phyloP scores from a whole-genome alignment of 2,888 invertebrate genomes.

The Lycocerus yunnanus region DNA sequence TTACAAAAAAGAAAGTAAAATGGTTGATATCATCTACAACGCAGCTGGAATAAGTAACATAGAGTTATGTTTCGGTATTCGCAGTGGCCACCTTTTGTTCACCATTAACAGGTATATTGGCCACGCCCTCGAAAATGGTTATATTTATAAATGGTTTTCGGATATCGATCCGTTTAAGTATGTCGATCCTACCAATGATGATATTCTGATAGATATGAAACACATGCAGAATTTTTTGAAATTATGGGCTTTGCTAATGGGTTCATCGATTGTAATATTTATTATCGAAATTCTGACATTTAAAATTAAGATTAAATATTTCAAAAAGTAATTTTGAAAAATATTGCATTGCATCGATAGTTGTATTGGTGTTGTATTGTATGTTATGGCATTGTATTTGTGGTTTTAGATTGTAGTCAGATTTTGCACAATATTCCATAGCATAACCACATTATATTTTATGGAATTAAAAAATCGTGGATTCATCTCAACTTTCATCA shows the following conservation, averaged over 20 bases:
- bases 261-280: background rate
- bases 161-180: background rate
- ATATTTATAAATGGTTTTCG: background rate
- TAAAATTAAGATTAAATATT: background rate
- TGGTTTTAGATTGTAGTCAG: too few relatives aligned
- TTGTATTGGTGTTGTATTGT: too few relatives aligned
- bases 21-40: background rate
- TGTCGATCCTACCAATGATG: background rate
- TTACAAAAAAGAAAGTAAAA: background rate
- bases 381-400: too few relatives aligned
- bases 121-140: background rate
- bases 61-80: background rate
- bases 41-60: background rate
- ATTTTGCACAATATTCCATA: too few relatives aligned
- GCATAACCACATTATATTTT: too few relatives aligned
- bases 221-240: background rate
- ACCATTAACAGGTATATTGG: background rate
- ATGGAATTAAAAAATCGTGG: too few relatives aligned
- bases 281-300: background rate
- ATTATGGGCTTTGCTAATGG: background rate
- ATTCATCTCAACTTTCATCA: too few relatives aligned
- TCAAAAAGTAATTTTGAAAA: background rate
- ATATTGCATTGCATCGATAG: too few relatives aligned
- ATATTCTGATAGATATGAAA: background rate
- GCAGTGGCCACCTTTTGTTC: background rate